These are phyloP conservation scores for Drosophila longiperda DNA, from an alignment of 2,888 invertebrate genomes.

Conservation along the genomic window DNA sequence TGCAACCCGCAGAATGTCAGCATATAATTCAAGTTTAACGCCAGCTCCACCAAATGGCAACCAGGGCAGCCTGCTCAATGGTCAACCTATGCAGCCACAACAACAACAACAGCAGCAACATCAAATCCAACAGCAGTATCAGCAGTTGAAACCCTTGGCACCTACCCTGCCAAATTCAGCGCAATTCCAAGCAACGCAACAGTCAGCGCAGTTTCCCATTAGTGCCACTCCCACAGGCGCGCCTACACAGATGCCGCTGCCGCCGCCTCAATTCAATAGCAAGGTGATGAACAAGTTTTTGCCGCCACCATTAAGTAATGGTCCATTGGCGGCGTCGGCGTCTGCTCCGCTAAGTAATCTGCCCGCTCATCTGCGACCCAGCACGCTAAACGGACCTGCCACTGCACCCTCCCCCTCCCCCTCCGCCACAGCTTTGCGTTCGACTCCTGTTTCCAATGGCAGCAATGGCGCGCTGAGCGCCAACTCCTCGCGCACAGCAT, in stretches of 20 bases:
- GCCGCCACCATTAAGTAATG: conserved; percentile 51
- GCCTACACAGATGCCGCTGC: conserved; percentile 3
- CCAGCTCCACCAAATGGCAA: conserved; percentile 48
- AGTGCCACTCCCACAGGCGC: conserved; percentile 30
- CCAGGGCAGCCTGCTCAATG: conserved; percentile 69
- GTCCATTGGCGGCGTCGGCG: conserved; percentile 5
- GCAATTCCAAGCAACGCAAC: conserved; percentile 41
- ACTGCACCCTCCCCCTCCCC: conserved; percentile 2
- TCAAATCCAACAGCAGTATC: conserved; percentile 32
- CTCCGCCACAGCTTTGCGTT: background rate
- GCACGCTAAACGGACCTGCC: conserved; percentile 60
- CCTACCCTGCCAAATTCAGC: conserved; percentile 28
- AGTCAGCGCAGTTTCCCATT: conserved; percentile 28
- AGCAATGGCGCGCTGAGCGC: conserved; percentile 75
- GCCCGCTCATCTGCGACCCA: conserved; percentile 64
- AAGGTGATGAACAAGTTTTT: conserved; percentile 56
- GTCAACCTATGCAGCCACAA: conserved; percentile 51
- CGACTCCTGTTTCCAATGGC: conserved; percentile 64
- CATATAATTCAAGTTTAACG: conserved; percentile 64
- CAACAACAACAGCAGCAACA: conserved; percentile 37
- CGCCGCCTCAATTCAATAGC: conserved; percentile 55
- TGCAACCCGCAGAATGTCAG: conserved; percentile 56
- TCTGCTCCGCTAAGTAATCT: conserved; percentile 34
- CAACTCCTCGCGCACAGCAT: conserved; percentile 84
- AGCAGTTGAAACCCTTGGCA: conserved; percentile 38